phyloP scores from a whole-genome alignment of 2,113 vertebrate species.

The Daboia siamensis region DNA sequence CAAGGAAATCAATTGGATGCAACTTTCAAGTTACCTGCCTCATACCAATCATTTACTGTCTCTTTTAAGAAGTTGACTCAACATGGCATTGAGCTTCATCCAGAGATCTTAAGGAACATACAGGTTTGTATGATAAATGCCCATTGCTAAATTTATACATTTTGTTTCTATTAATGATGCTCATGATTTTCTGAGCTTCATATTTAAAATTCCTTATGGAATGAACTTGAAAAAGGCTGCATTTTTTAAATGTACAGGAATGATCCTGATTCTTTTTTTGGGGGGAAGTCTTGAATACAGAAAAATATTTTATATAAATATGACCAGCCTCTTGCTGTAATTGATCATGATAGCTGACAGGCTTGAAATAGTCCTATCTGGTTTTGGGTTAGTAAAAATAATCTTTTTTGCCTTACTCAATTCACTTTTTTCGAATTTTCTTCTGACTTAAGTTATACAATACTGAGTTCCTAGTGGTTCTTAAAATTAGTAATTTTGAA shows the following conservation, averaged over 20 bases:
- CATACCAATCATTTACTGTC: no score
- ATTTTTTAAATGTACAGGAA: not conserved
- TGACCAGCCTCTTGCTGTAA: not conserved
- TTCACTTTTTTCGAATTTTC: not conserved
- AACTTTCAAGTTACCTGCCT: no score
- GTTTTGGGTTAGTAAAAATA: not conserved
- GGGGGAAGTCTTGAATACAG: not conserved
- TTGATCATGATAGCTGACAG: not conserved
- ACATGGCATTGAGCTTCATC: not conserved
- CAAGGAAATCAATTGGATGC: not conserved
- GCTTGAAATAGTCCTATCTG: not conserved
- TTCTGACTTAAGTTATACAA: not conserved
- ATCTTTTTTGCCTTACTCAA: not conserved
- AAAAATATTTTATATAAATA: not conserved
- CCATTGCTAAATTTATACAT: not conserved
- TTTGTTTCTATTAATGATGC: not conserved
- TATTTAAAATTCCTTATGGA: not conserved
- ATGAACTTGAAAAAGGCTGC: slow-evolving; percentile 7
- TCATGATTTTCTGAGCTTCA: not conserved
- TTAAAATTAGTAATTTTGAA: not conserved
- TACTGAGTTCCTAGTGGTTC: not conserved
- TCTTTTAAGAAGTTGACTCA: not conserved
- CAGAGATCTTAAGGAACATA: not conserved
- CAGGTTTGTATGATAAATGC: not conserved
- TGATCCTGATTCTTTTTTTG: not conserved